These are phyloP conservation scores for Chanos chanos DNA, from an alignment of 2,797 vertebrate genomes.

Conservation along the genomic window DNA sequence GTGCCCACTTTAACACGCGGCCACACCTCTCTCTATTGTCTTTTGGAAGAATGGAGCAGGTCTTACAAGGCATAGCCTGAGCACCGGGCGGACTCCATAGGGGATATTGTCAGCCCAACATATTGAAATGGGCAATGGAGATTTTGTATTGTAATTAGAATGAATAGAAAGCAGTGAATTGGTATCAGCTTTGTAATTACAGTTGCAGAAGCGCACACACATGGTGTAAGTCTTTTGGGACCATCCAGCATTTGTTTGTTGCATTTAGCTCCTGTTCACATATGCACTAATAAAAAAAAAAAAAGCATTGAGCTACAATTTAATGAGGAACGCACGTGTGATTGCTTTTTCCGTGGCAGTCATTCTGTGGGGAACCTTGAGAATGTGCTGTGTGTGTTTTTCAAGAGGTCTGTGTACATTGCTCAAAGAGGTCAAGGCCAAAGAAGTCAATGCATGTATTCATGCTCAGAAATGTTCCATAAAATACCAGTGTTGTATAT, in stretches of 20 bases:
- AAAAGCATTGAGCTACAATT: neutral
- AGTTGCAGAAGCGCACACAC: conserved; percentile 2
- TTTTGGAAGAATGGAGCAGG: neutral
- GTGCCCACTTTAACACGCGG: no score
- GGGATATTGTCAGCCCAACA: conserved; percentile 17
- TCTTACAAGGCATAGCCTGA: neutral
- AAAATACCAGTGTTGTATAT: no score
- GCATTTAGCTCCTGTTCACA: conserved; percentile 24
- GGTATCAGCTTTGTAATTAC: conserved; percentile 44
- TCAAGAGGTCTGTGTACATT: neutral
- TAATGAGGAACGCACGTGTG: conserved; percentile 38
- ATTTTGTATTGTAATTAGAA: conserved; percentile 38
- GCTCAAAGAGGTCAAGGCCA: no score
- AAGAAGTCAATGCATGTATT: no score
- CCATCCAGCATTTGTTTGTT: conserved; percentile 17
- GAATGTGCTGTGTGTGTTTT: neutral
- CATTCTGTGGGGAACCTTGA: conserved; percentile 8
- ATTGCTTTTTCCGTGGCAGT: conserved; percentile 36
- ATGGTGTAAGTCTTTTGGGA: conserved; percentile 21
- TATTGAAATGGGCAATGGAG: conserved; percentile 11
- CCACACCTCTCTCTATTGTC: no score
- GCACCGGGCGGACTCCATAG: neutral
- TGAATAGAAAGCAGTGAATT: conserved; percentile 32
- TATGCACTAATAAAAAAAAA: conserved; percentile 12
- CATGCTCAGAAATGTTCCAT: no score